Evolutionary conservation across 2,888 invertebrate species (phyloP).

Genomic region (Idaea straminata): DNA sequence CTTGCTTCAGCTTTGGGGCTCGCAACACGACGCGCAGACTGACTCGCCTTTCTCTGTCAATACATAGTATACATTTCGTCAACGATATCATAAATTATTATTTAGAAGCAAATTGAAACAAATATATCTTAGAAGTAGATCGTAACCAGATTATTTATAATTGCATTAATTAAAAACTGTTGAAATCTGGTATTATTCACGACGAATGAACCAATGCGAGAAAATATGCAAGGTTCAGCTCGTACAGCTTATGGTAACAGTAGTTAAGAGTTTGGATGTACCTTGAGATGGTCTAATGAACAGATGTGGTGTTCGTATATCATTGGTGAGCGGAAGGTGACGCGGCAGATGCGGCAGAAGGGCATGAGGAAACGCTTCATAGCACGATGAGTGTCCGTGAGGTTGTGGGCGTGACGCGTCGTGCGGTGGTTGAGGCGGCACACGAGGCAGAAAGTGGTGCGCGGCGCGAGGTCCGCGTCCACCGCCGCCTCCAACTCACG

Average conservation of each 20-base stretch:
- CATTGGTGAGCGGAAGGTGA: conserved; percentile 91
- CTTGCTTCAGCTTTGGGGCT: conserved; percentile 81
- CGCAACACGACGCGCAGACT: conserved; percentile 49
- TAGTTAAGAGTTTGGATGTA: conserved; percentile 37
- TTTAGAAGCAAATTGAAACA: too few relatives aligned
- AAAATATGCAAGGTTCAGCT: too few relatives aligned
- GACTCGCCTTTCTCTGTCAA: conserved; percentile 59
- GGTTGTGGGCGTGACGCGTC: conserved; percentile 87
- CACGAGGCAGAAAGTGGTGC: conserved; percentile 85
- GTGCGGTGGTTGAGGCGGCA: conserved; percentile 89
- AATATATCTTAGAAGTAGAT: too few relatives aligned
- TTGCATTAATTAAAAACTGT: too few relatives aligned
- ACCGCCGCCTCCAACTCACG: conserved; percentile 87
- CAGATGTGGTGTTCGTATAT: conserved; percentile 91
- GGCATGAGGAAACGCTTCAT: conserved; percentile 93
- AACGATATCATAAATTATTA: too few relatives aligned
- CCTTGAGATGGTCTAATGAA: conserved; percentile 89
- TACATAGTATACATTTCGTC: too few relatives aligned
- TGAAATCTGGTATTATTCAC: too few relatives aligned
- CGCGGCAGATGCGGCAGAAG: conserved; percentile 87
- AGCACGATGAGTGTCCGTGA: conserved; percentile 89
- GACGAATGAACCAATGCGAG: too few relatives aligned
- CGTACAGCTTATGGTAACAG: too few relatives aligned
- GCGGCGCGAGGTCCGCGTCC: conserved; percentile 80
- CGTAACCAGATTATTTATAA: too few relatives aligned